Evolutionary conservation across 2,888 invertebrate species (phyloP), one percentile per base, ranked within the genome.

Genomic region (Ametastegia equiseti): DNA sequence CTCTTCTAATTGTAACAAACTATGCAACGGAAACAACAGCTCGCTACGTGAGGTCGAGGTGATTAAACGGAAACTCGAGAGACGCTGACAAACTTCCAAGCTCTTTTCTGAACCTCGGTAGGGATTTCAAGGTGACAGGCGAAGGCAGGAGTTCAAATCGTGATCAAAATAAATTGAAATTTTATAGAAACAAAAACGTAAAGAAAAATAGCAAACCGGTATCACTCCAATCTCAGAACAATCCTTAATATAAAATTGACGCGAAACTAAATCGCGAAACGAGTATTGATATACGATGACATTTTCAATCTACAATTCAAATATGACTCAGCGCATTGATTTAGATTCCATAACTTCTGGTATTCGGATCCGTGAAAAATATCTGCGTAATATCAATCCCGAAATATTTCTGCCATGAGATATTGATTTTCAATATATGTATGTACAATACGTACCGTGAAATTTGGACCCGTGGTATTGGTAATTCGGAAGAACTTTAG

Each of bases 1-100:
- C n/a, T n/a, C 60, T 60, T 78, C 78, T 78, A 60, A 78, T 78
- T 78, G 60, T 78, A 63, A 78, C 60, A 78, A 78, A 78, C 78
- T 78, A 78, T 78, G 39, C 78, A 45, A 60, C 78, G 60, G 23
- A 27, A 60, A 75, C 60, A 78, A 57, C 42, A 78, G 39, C 50
- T 39, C 57, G 78, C 60, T 60, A 78, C 78, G 78, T 78, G 78
- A 78, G 42, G 39, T 45, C n/a, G 78, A 63, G 60, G 78, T 60
- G 57, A 78, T 78, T 78, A 78, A 60, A 78, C 78, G 42, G 60
- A 60, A 60, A 78, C 60, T 78, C 42, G 78, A 13, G 78, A 78
- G 60, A 78, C 73, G 54, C 73, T 54, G 73, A 75, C 73, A 75
- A 75, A 75, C 50, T 50, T 54, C 73, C 73, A 50, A 75, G 73